Conservation (phyloP, 1,140 invertebrate species). For the Penaeus japonicus region DNA sequence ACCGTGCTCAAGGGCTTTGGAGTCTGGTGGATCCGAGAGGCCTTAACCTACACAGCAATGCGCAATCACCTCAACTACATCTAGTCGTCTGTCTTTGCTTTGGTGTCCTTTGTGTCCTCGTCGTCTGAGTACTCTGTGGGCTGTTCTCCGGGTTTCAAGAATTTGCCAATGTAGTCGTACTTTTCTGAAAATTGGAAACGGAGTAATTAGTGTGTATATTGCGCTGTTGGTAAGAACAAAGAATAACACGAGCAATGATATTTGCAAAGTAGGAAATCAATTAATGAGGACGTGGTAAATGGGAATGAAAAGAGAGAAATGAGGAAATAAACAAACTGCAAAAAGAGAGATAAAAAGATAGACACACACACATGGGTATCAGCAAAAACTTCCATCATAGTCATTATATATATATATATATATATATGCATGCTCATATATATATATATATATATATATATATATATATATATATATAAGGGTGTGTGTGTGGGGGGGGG, state of each 20-base stretch:
- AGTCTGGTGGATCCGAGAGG: constrained; percentile 29
- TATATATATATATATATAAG: no score
- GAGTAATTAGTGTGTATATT: neutral
- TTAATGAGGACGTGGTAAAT: neutral
- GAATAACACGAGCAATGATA: no score
- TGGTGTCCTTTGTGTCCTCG: constrained; percentile 67
- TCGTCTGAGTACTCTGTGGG: constrained; percentile 92
- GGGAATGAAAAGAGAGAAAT: neutral
- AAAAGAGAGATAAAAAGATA: neutral
- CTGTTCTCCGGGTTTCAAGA: constrained; percentile 90
- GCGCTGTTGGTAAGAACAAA: neutral
- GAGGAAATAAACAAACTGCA: neutral
- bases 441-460: no score
- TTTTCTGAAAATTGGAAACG: neutral
- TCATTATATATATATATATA: no score
- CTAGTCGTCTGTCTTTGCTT: constrained; percentile 46
- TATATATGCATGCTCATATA: no score
- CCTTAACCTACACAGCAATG: constrained; percentile 4
- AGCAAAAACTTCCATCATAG: neutral
- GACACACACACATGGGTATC: neutral
- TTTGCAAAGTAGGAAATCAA: neutral
- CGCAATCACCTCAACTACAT: neutral
- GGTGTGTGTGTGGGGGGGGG: no score
- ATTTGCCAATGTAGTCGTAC: constrained; percentile 90
- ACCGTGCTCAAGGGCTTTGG: neutral